Percentiles rank a stretch among this genome's conserved stretches.
Conservation (phyloP, 1,140 invertebrate genomes). For the Drosophila pectinifera region DNA sequence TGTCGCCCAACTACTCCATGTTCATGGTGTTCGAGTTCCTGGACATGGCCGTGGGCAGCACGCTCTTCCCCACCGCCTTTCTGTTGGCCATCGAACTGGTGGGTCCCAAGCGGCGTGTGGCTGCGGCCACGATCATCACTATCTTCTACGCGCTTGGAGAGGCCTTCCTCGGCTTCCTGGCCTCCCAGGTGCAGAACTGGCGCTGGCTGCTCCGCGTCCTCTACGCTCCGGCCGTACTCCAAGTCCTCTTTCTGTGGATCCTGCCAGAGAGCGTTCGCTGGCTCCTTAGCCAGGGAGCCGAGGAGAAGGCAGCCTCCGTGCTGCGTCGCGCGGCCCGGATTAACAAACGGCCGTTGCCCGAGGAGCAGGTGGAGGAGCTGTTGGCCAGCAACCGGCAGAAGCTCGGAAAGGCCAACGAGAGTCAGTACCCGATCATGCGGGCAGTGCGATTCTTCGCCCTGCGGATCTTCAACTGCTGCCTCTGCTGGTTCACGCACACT, state of each 20-base stretch:
- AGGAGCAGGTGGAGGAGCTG: constrained; percentile 85
- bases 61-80: constrained; percentile 88
- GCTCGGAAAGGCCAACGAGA: constrained; percentile 66
- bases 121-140: constrained; percentile 90
- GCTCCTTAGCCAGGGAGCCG: constrained; percentile 89
- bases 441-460: constrained; percentile 75
- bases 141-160: constrained; percentile 90
- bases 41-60: constrained; percentile 87
- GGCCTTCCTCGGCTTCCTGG: constrained; percentile 88
- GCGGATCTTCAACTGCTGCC: constrained; percentile 88
- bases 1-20: constrained; percentile 88
- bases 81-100: constrained; percentile 91
- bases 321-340: constrained; percentile 88
- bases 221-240: constrained; percentile 89
- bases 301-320: constrained; percentile 87
- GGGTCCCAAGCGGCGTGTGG: constrained; percentile 90
- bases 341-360: constrained; percentile 88
- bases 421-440: constrained; percentile 68
- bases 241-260: constrained; percentile 87
- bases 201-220: constrained; percentile 88
- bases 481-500: constrained; percentile 89
- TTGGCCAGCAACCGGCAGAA: constrained; percentile 63
- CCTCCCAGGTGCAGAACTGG: constrained; percentile 90
- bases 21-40: constrained; percentile 89
- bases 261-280: constrained; percentile 89